Evolutionary conservation across 2,888 invertebrate genomes (phyloP), one percentile per base, ranked within the genome.

Genomic region (Ceriagrion tenellum): DNA sequence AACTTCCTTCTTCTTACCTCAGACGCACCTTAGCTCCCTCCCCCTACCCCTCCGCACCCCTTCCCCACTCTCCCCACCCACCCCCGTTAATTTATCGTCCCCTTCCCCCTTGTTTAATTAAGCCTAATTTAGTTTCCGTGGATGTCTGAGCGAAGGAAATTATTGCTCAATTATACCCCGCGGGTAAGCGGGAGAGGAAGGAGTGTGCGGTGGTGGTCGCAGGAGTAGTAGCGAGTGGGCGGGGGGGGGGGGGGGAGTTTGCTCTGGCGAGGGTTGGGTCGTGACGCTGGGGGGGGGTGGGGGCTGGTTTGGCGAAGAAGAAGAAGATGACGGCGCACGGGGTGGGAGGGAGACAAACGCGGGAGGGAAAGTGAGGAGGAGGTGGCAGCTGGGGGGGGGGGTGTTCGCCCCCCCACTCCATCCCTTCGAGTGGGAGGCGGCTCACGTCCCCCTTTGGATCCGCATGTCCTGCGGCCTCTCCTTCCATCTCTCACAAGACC

Each of bases 111-210:
- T 93, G 93, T 93, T 93, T 93, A 93, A 93, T 93, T 93, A 93
- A 93, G 93, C 93, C 93, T 93, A 93, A 93, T 93, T 93, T 93
- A 93, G 93, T 93, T 93, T 93, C 93, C 93, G 63, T 93, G 93
- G 91, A 93, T 93, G 93, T 93, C 93, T 93, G 93, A 93, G 93
- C 93, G 93, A n/a, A 93, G 93, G 69, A 74, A 93, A 93, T 93
- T 93, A 93, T 93, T 93, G 93, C 93, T 93, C 93, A 93, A 93
- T 93, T 93, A 93, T 93, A 93, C 93, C 93, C 93, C 69, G 93
- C 63, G 93, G 93, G 93, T 93, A 69, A 69, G 93, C 81, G 93
- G 69, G 55, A 23, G 89, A 55, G 47, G 55, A 35, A 35, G 30
- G 74, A 13, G 74, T n/a, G 30, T 10, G 74, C 13, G 81, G 26